Conservation (phyloP, 2,113 vertebrate genomes). For the Sylvietta virens region DNA sequence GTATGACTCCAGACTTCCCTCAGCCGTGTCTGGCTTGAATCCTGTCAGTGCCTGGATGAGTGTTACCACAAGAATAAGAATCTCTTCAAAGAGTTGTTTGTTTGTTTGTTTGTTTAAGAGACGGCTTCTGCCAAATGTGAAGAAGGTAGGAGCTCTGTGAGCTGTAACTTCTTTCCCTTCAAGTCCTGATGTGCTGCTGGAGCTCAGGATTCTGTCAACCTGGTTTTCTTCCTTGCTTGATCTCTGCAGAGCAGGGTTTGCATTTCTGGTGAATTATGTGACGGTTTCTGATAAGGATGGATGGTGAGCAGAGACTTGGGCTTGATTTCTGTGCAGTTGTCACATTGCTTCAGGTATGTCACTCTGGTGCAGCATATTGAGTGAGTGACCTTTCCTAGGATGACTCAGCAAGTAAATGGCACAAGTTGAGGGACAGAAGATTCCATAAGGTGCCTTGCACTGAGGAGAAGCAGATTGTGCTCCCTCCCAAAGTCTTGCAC, state of each 20-base stretch:
- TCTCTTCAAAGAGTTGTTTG: neutral
- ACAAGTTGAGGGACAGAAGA: neutral
- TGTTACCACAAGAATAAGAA: conserved; percentile 21
- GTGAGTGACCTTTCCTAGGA: neutral
- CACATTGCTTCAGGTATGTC: neutral
- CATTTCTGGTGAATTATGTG: neutral
- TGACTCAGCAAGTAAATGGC: neutral
- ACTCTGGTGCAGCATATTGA: accelerated
- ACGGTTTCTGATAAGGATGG: neutral
- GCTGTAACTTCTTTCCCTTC: neutral
- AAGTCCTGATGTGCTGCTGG: neutral
- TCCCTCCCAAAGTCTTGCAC: neutral
- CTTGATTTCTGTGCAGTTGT: neutral
- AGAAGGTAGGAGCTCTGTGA: neutral
- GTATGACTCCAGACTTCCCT: conserved; percentile 21
- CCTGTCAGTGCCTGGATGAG: neutral
- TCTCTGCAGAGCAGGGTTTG: neutral
- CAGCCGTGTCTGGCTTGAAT: neutral
- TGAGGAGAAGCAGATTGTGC: neutral
- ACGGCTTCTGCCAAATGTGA: neutral
- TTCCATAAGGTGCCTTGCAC: neutral
- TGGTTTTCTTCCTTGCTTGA: neutral
- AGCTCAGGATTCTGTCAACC: neutral
- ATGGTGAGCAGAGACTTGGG: neutral
- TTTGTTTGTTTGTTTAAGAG: neutral